These are phyloP conservation scores for Tridacna crocea DNA, from an alignment of 2,888 invertebrate species.

Conservation along the genomic window DNA sequence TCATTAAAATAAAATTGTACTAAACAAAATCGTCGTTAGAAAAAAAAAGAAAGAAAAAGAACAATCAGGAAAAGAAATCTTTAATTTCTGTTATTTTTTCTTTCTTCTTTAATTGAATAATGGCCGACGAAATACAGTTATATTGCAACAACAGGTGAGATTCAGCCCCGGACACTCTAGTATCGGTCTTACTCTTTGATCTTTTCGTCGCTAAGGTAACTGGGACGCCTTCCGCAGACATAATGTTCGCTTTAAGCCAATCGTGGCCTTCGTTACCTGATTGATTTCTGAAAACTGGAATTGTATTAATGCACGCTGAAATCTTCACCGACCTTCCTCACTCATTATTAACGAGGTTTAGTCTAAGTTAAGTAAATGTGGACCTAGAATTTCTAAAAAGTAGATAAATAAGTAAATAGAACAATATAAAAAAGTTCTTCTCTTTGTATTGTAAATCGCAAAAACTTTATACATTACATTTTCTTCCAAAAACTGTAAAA, in stretches of 20 bases:
- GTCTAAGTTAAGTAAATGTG: conserved; percentile 27
- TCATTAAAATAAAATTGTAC: no score
- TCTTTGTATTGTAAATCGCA: no score
- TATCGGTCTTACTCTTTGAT: conserved; percentile 54
- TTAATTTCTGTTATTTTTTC: no score
- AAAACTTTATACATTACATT: no score
- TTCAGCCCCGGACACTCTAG: conserved; percentile 37
- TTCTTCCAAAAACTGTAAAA: neutral
- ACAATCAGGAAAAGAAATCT: no score
- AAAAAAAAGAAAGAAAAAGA: no score
- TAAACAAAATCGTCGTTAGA: no score
- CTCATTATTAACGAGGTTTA: conserved; percentile 55
- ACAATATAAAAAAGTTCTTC: neutral
- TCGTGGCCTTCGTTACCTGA: conserved; percentile 49
- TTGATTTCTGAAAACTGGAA: conserved; percentile 55
- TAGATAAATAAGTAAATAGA: conserved; percentile 11
- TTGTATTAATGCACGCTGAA: conserved; percentile 54
- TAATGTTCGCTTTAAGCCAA: conserved; percentile 52
- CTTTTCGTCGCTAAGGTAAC: conserved; percentile 47
- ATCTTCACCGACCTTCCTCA: conserved; percentile 34
- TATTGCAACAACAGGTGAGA: conserved; percentile 52
- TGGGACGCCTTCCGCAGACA: conserved; percentile 55
- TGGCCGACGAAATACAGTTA: neutral
- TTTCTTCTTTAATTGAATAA: no score
- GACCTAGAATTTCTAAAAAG: conserved; percentile 6